Evolutionary conservation across 37 sponge, comb jelly and placozoan species (phyloP), one percentile per base, ranked within the genome.

Genomic region (Aplysina aerophoba): DNA sequence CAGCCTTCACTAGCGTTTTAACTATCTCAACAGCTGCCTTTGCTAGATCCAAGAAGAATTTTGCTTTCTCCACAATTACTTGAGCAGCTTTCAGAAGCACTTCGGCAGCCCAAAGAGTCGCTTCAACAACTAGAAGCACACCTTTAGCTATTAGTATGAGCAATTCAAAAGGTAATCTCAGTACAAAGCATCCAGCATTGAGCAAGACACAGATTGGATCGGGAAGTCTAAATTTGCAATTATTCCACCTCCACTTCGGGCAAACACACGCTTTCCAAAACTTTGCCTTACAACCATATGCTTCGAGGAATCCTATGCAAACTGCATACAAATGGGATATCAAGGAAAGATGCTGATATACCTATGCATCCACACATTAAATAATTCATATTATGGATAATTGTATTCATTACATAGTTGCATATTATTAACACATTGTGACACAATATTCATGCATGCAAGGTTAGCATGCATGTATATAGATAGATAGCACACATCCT

Each of bases 221-320:
- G 0, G 86, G 54, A 20, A 86, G 41, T 25, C 80, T 86, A 53
- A 40, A 35, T 28, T 80, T 79, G 80, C 86, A 86, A 6, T 25
- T 40, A 27, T 61, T 57, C 80, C 80, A 86, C 35, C 59, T 31
- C 17, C 59, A 66, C 15, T 27, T 17, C 1, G 57, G 44, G 16
- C 57, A 38, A 24, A 86, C 37, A 65, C 86, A 86, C 6, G 0
- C 25, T 36, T 80, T 55, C 68, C 80, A 86, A 5, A 17, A 68
- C 62, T 40, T 86, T 44, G 11, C 36, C 25, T 61, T 57, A 37
- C 86, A 86, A 20, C 55, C 56, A 22, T 41, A 55, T 0, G 39
- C 41, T 28, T 68, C 27, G 0, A 62, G 55, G n/a, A 56, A 79
- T 16, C 41, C 41, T 39, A 86, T 41, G 41, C 86, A 86, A 0